Base-by-base conservation (phyloP, 1,140 invertebrate species). In the Trichoplusia ni region DNA sequence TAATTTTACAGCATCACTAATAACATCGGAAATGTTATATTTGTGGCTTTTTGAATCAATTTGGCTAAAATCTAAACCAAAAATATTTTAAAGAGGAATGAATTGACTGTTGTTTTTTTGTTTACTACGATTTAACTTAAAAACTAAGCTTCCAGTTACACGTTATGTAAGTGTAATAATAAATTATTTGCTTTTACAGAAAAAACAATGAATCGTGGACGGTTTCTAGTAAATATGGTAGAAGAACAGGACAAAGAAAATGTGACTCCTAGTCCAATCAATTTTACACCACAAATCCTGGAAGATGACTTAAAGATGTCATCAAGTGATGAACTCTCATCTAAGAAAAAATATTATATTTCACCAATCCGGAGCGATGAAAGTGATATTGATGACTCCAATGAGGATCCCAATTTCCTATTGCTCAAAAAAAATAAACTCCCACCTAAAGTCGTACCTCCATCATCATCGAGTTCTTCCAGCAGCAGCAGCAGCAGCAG, bases 341-440 rank as follows among this genome's bases (percentile, higher is more conserved):
- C 25, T 16, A 51, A 16, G n/a, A 23, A 51, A 7, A 51, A 51
- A 11, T 33, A 33, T 16, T 51, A 51, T 19, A 51, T 33, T 51
- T 51, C 9, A 51, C 47, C 47, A 27, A 51, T 16, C 11, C 29
- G 47, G 9, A 51, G 47, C 18, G 25, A 33, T 2, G 27, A 51
- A 16, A 51, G 47, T 51, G 27, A 51, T 19, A 51, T 33, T 51
- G 47, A 51, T 9, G 18, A 33, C 47, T 51, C 47, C n/a, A n/a
- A 51, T 51, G 47, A 31, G 13, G 27, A 51, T 16, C 27, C 47
- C 5, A 29, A 51, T 51, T 51, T 51, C 27, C 47, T 7, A 51
- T 16, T 51, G 13, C 11, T 31, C 2, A 11, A 51, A 1, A 33
- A 51, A 51, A 33, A 4, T 51, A 8, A 29, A 2, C 29, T 16